Base-by-base conservation (phyloP, 2,797 vertebrate species). In the Pempheris klunzingeri region DNA sequence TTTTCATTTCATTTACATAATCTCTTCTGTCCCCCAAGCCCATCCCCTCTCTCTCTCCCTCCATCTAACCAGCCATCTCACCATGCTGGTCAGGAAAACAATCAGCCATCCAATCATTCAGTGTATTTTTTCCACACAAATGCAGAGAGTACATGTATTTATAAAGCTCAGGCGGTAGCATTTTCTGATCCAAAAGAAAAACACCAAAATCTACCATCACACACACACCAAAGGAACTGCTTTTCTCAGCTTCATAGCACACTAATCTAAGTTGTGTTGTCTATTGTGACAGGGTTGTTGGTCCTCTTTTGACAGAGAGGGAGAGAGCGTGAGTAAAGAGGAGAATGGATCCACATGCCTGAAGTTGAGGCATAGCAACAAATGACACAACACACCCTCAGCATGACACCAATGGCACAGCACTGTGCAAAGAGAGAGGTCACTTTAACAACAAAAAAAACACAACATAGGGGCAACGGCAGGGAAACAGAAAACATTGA, bases 291-390 rank as follows among this genome's bases (percentile, higher is more conserved):
- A 65, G 74, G 67, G 74, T 61, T 74, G 67, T 78, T 77, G 74
- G 69, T 70, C 65, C 36, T 87, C 78, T 82, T 82, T 83, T 83
- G 82, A 90, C 72, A 83, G 69, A 83, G 80, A 84, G 55, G 22
- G 82, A 83, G 73, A 30, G 39, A 75, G 76, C 30, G n/a, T 77
- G 75, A 41, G 76, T 67, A 28, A 68, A 78, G 75, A 63, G 77
- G 71, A 90, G 71, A 89, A 88, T 83, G 78, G 80, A 68, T 62
- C 78, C 83, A 81, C 92, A 93, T 93, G 90, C 90, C 90, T 88
- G 80, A 78, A 84, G 81, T 64, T 75, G 84, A 78, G 68, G 85
- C 92, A 88, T 92, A 77, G 92, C 92, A 93, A 94, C 92, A 90
- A 92, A 91, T 88, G 88, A 91, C 87, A 91, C 88, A 85, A 90